Evolutionary conservation across 2,113 vertebrate genomes (phyloP), one percentile per base, ranked within the genome.

Genomic region (Takifugu flavidus): DNA sequence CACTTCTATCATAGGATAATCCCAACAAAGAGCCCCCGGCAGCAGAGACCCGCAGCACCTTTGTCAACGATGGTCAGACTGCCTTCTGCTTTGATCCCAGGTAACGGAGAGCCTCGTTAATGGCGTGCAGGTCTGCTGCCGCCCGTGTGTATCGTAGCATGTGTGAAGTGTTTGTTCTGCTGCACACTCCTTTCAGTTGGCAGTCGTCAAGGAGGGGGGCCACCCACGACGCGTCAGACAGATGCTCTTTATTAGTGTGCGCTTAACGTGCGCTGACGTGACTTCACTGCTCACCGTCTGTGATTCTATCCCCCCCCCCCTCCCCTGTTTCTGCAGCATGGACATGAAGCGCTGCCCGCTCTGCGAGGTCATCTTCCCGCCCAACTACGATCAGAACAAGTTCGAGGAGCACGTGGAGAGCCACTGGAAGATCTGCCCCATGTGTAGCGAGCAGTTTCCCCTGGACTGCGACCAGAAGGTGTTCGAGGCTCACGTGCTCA

Each of bases 381-480:
- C 97, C 0, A 96, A 98, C 90, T 99, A 98, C 0, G 94, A 98
- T 69, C 97, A 99, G 93, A 92, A 87, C 77, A 98, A 98, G 84
- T 99, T 99, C 20, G 97, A 97, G 86, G 95, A 96, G 43, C 96
- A 99, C 0, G 97, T 99, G 28, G 96, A 98, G 86, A 98, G 96
- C 75, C 97, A 99, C 91, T 99, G 97, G 97, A 99, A 99, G 83
- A 95, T 96, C 70, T 99, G 97, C 67, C 97, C 97, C 13, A 95
- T 99, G 95, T 99, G 97, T 92, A 93, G 93, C 0, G 93, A 98
- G 90, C 97, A 99, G 91, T 99, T 98, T 83, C 94, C 96, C 0
- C 96, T 96, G 0, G 95, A 99, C 90, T 98, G 93, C 0, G 93
- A 98, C 81, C 97, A 99, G 90, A 93, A 93, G 59, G 91, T 92